Evolutionary conservation across 2,113 vertebrate species (phyloP).

Genomic region (Diphyllodes magnificus): DNA sequence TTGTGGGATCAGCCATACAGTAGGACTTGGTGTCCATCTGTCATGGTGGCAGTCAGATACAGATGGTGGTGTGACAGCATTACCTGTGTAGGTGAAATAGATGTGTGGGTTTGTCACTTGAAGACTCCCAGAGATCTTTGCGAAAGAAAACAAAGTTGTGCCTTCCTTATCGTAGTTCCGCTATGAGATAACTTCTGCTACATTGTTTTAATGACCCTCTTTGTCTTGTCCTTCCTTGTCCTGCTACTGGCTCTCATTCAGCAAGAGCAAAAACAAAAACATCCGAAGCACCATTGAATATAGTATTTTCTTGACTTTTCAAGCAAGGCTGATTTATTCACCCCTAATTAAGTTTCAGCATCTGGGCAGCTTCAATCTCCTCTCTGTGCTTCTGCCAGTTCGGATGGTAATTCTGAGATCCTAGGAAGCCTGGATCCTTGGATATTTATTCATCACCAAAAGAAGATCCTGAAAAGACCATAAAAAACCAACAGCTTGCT

Average conservation of each 20-base stretch:
- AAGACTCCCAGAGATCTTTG: neutral
- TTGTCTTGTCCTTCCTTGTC: neutral
- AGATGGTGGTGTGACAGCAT: neutral
- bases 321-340: slow-evolving; percentile 1
- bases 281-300: neutral
- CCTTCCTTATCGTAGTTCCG: neutral
- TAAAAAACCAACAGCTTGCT: neutral
- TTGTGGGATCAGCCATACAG: slow-evolving; percentile 12
- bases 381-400: neutral
- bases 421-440: neutral
- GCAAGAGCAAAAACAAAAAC: neutral
- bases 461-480: neutral
- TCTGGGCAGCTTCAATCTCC: neutral
- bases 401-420: neutral
- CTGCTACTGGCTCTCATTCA: neutral
- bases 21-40: neutral
- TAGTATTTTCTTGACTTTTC: slow-evolving; percentile 20
- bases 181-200: neutral
- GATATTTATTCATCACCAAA: neutral
- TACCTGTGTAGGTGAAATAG: neutral
- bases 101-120: neutral
- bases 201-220: neutral
- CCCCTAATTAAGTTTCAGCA: neutral
- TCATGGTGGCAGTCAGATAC: neutral
- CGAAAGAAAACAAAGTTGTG: neutral